Evolutionary conservation across 2,888 invertebrate species (phyloP).

Genomic region (Sphaerophoria taeniata): DNA sequence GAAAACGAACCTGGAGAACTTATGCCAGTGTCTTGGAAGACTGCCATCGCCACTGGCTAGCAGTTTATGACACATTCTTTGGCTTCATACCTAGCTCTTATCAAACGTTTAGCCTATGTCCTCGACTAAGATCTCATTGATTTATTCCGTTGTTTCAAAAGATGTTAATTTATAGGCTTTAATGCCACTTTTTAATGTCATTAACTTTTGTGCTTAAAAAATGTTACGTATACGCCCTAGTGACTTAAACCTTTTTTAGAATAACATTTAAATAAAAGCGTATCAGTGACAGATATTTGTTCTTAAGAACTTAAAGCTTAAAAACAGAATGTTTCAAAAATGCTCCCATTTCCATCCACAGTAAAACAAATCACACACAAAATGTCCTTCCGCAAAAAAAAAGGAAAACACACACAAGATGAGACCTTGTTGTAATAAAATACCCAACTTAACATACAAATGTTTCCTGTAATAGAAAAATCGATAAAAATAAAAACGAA

Average conservation of each 20-base stretch:
- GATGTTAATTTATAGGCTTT: too few species aligned
- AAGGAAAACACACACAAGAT: neutral
- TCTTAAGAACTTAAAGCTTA: neutral
- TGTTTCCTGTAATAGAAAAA: constrained; percentile 30
- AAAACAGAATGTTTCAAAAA: neutral
- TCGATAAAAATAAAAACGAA: constrained; percentile 42
- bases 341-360: constrained; percentile 1
- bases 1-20: too few species aligned
- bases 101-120: too few species aligned
- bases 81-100: too few species aligned
- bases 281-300: too few species aligned
- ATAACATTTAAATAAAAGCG: too few species aligned
- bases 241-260: neutral
- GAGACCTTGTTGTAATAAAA: constrained; percentile 20
- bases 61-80: too few species aligned
- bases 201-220: neutral
- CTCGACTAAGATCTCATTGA: too few species aligned
- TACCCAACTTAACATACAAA: constrained; percentile 28
- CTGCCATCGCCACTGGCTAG: too few species aligned
- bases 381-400: constrained; percentile 22
- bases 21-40: too few species aligned
- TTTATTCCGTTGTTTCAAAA: too few species aligned
- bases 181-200: too few species aligned
- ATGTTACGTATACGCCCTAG: constrained; percentile 10
- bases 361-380: constrained; percentile 21